phyloP scores from a whole-genome alignment of 2,113 vertebrate genomes.

The Psophia crepitans region DNA sequence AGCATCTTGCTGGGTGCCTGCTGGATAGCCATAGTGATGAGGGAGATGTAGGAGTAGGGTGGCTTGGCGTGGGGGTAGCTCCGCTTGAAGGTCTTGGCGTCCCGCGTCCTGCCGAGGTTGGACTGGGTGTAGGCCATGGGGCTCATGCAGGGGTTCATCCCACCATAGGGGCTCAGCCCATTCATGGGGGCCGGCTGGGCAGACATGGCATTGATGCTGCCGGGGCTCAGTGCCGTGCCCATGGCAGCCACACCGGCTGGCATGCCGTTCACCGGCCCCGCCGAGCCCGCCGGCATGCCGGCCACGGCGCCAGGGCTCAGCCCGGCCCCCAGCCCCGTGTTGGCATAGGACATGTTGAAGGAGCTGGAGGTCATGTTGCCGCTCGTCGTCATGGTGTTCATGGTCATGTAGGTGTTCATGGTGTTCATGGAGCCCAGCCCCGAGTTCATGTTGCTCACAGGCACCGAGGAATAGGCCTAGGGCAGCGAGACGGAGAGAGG shows the following conservation, averaged over 20 bases:
- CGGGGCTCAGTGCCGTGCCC: conserved; percentile 88
- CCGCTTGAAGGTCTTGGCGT: conserved; percentile 90
- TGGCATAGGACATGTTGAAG: conserved; percentile 98
- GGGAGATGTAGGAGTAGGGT: conserved; percentile 97
- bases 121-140: conserved; percentile 87
- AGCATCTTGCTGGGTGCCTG: conserved; percentile 97
- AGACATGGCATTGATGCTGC: conserved; percentile 83
- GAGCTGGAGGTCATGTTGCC: conserved; percentile 90
- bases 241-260: conserved; percentile 80
- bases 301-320: conserved; percentile 84
- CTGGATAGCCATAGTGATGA: conserved; percentile 99
- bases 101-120: conserved; percentile 82
- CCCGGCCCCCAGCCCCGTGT: conserved; percentile 83
- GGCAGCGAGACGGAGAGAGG: conserved; percentile 49
- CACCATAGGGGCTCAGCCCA: conserved; percentile 84
- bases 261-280: conserved; percentile 84
- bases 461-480: conserved; percentile 93
- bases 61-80: conserved; percentile 98
- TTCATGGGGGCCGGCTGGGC: conserved; percentile 88
- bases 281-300: conserved; percentile 75
- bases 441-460: conserved; percentile 88
- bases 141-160: conserved; percentile 91
- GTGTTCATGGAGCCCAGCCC: conserved; percentile 88
- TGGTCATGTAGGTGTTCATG: conserved; percentile 94
- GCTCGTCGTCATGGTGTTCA: conserved; percentile 85